A percentile compares a stretch with the other conserved stretches of the same genome.
These are phyloP conservation scores for Limnephilus lunatus DNA, from an alignment of 2,888 invertebrate genomes.

Conservation along the genomic window DNA sequence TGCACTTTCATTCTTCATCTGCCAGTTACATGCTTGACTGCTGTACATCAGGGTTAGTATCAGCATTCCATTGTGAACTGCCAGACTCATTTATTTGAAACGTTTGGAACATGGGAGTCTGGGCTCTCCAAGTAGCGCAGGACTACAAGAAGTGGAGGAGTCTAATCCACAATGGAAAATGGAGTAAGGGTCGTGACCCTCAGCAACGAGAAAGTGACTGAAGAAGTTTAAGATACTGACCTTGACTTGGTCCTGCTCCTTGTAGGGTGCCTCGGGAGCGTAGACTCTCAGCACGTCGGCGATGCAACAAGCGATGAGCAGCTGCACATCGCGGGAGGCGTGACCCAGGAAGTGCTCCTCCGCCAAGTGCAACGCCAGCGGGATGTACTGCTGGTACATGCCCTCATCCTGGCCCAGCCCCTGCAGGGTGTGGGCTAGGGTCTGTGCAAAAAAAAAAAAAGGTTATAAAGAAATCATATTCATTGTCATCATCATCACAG, in stretches of 20 bases:
- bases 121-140: no score
- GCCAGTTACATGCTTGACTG: no score
- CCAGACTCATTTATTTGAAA: no score
- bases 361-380: conserved; percentile 93
- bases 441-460: conserved; percentile 74
- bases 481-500: no score
- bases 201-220: no score
- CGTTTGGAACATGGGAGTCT: no score
- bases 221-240: conserved; percentile 67
- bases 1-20: no score
- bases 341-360: conserved; percentile 95
- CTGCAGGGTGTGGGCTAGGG: conserved; percentile 94
- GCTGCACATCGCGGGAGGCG: conserved; percentile 93
- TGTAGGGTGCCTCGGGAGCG: conserved; percentile 98
- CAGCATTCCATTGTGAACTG: no score
- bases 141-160: no score
- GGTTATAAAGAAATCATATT: neutral
- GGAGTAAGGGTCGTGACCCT: no score
- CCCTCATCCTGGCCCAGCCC: conserved; percentile 98
- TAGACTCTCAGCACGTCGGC: conserved; percentile 97
- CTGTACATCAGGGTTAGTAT: no score
- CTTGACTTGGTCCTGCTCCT: conserved; percentile 95
- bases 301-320: conserved; percentile 97
- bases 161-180: no score
- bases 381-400: conserved; percentile 93